Percentiles rank a stretch among this genome's conserved stretches.
These are phyloP conservation scores for Suillia variegata DNA, from an alignment of 2,888 invertebrate species.

Conservation along the genomic window DNA sequence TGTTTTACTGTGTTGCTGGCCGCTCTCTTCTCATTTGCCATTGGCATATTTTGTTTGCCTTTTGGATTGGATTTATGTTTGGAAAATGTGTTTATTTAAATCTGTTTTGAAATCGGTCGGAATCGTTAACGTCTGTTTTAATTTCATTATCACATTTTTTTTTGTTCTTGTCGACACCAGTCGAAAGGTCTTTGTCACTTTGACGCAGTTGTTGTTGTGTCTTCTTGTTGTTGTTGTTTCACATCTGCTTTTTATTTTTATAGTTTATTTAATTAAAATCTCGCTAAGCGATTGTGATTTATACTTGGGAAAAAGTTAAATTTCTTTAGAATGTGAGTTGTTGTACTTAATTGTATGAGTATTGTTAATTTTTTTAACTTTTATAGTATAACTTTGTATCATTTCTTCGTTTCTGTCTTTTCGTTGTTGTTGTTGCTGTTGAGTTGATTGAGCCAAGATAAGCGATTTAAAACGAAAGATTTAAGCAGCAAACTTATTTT, in stretches of 20 bases:
- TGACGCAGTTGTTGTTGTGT: slow-evolving; percentile 31
- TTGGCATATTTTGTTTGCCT: neutral
- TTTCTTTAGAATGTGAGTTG: slow-evolving; percentile 6
- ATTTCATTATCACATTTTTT: slow-evolving; percentile 42
- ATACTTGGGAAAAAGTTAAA: neutral
- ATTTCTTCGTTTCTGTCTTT: too few species aligned
- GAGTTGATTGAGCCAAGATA: too few species aligned
- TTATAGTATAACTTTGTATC: too few species aligned
- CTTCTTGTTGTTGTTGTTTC: slow-evolving; percentile 18
- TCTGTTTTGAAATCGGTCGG: slow-evolving; percentile 32
- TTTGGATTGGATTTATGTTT: slow-evolving; percentile 39
- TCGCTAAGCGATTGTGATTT: slow-evolving; percentile 10
- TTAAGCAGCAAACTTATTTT: too few species aligned
- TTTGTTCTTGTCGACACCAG: slow-evolving; percentile 9
- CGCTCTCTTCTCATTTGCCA: too few species aligned
- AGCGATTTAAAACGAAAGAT: too few species aligned
- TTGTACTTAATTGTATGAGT: too few species aligned
- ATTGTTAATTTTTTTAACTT: too few species aligned
- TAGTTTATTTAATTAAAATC: slow-evolving; percentile 49
- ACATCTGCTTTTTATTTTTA: slow-evolving; percentile 44
- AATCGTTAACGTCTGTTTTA: slow-evolving; percentile 45
- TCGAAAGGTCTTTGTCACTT: slow-evolving; percentile 24
- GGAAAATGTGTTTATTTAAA: slow-evolving; percentile 30
- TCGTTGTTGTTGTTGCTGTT: too few species aligned
- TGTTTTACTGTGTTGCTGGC: slow-evolving; percentile 17